Evolutionary conservation across 1,140 invertebrate species (phyloP), one percentile per base, ranked within the genome.

Genomic region (Sinonovacula constricta): DNA sequence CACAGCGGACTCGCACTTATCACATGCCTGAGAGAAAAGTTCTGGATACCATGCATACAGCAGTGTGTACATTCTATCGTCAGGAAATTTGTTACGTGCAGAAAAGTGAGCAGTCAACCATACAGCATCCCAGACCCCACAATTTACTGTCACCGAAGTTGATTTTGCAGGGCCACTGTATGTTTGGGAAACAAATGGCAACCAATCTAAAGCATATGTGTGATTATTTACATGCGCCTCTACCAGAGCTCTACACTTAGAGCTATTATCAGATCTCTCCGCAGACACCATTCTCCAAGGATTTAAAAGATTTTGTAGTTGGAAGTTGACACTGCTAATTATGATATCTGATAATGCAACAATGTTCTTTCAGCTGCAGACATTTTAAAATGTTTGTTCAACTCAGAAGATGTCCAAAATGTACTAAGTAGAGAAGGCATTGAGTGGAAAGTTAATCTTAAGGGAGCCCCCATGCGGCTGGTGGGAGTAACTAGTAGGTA

Each of bases 211-310:
- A 22, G n/a, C 30, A 1, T 62, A 62, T 24, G 24, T 62, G 3
- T 62, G 28, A 18, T 10, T 34, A 7, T 62, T 33, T 34, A 62
- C 59, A 12, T 62, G 59, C 24, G 59, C 59, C 33, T 7, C 59
- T 1, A 33, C 59, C 12, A 31, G 59, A 62, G 59, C 59, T 10
- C 31, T 62, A 33, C 59, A 62, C n/a, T n/a, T 62, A 33, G 59
- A 62, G 39, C 3, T 62, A 3, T 30, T 62, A 5, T 5, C 28
- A 10, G 31, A 33, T 33, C 24, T 62, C 18, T 33, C 59, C n/a
- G n/a, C n/a, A n/a, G n/a, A n/a, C n/a, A n/a, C n/a, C n/a, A n/a
- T n/a, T n/a, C n/a, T n/a, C n/a, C n/a, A n/a, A n/a, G n/a, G n/a
- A n/a, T n/a, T n/a, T n/a, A n/a, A n/a, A n/a, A n/a, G n/a, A n/a